A percentile compares a stretch with the other conserved stretches of the same genome.
Evolutionary conservation across 2,888 invertebrate species (phyloP).

Genomic region (Dorcus parallelipipedus): DNA sequence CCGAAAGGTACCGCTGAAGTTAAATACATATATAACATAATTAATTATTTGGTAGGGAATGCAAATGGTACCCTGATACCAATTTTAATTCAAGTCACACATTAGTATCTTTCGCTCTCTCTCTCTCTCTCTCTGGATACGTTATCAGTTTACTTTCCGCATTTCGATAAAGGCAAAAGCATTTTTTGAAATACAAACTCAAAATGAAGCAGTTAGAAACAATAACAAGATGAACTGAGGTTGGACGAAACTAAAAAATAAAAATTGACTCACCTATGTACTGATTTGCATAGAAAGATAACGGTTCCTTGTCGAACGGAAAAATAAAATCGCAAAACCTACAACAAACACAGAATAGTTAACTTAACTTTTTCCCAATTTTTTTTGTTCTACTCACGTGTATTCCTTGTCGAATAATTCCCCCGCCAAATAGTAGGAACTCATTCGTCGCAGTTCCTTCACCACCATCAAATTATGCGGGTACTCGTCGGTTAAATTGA

Average conservation of each 20-base stretch:
- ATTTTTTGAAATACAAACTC: no score
- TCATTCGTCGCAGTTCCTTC: slow-evolving; percentile 1
- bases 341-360: neutral
- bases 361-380: no score
- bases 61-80: no score
- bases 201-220: neutral
- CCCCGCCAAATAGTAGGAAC: slow-evolving; percentile 7
- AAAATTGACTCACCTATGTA: slow-evolving; percentile 23
- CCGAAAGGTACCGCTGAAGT: no score
- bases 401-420: slow-evolving; percentile 4
- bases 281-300: slow-evolving; percentile 23
- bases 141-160: no score
- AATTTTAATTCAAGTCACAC: no score
- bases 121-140: no score
- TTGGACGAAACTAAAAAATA: no score
- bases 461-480: slow-evolving; percentile 11
- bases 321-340: slow-evolving; percentile 27
- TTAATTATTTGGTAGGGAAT: no score
- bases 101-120: no score
- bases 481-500: slow-evolving; percentile 4
- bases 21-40: no score
- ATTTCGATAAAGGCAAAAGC: no score
- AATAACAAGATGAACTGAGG: neutral
- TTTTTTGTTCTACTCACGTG: slow-evolving; percentile 11
- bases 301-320: slow-evolving; percentile 20